A percentile compares a stretch with the other conserved stretches of the same genome.
Conservation (phyloP, 2,113 vertebrate species). For the Zosterops japonicus region DNA sequence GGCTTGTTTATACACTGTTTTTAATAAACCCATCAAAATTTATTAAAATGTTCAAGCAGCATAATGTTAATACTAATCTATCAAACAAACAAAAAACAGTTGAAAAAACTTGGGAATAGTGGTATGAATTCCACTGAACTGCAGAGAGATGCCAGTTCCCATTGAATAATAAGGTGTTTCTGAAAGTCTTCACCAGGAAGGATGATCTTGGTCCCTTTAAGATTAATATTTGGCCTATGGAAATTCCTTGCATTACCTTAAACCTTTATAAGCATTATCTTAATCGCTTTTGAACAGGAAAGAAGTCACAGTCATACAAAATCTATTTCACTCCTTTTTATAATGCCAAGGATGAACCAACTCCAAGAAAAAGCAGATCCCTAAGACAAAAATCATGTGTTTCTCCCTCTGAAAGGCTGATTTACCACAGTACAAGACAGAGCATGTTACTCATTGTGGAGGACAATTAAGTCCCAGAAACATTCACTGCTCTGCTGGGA, state of each 20-base stretch:
- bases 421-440: slow-evolving; percentile 59
- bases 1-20: background rate
- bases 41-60: background rate
- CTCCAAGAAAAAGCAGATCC: background rate
- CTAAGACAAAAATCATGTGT: background rate
- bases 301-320: background rate
- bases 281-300: background rate
- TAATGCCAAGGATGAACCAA: background rate
- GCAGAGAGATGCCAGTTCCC: background rate
- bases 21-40: background rate
- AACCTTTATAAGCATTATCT: background rate
- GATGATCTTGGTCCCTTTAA: background rate
- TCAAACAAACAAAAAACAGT: background rate
- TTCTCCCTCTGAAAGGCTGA: slow-evolving; percentile 11
- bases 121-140: background rate
- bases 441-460: slow-evolving; percentile 65
- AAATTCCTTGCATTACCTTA: background rate
- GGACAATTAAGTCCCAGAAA: slow-evolving; percentile 61
- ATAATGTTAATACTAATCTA: background rate
- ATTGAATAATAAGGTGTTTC: background rate
- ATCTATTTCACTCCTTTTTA: background rate
- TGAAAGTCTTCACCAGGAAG: background rate
- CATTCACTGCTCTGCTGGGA: slow-evolving; percentile 20
- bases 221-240: background rate
- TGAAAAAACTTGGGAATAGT: background rate